Conservation (phyloP, 2,888 invertebrate species). For the Hemicrepidius hirtus region DNA sequence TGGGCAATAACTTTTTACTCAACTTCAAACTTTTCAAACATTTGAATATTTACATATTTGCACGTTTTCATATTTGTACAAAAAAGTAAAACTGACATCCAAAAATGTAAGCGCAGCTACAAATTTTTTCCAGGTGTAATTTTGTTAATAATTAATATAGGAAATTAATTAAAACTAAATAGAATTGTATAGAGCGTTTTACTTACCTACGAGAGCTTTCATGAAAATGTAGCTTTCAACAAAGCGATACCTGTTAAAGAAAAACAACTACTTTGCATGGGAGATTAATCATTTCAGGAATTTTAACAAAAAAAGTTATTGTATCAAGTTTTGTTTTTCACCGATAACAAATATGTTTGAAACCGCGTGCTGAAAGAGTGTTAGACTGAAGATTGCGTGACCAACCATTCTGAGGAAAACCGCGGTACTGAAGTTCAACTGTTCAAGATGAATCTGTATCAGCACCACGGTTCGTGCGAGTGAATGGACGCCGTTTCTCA, state of each 20-base stretch:
- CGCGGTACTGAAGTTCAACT: conserved; percentile 64
- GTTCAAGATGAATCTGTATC: conserved; percentile 69
- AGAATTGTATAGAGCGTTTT: not conserved
- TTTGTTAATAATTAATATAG: too few relatives aligned
- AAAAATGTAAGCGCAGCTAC: too few relatives aligned
- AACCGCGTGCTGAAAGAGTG: conserved; percentile 53
- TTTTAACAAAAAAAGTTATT: not conserved
- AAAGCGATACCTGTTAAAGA: too few relatives aligned
- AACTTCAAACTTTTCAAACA: too few relatives aligned
- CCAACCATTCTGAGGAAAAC: conserved; percentile 59
- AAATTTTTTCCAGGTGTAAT: too few relatives aligned
- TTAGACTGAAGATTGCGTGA: conserved; percentile 53
- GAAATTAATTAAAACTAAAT: too few relatives aligned
- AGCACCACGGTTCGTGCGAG: conserved; percentile 68
- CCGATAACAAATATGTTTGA: not conserved
- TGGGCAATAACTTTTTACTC: too few relatives aligned
- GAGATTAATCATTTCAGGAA: not conserved
- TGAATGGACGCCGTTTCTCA: conserved; percentile 81
- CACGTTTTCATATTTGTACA: too few relatives aligned
- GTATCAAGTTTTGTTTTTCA: not conserved
- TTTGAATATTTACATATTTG: too few relatives aligned
- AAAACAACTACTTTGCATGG: not conserved
- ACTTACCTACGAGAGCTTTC: not conserved
- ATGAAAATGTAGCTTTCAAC: too few relatives aligned
- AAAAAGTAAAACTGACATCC: too few relatives aligned